Conservation (phyloP, 2,113 vertebrate genomes). For the Chauna torquata region DNA sequence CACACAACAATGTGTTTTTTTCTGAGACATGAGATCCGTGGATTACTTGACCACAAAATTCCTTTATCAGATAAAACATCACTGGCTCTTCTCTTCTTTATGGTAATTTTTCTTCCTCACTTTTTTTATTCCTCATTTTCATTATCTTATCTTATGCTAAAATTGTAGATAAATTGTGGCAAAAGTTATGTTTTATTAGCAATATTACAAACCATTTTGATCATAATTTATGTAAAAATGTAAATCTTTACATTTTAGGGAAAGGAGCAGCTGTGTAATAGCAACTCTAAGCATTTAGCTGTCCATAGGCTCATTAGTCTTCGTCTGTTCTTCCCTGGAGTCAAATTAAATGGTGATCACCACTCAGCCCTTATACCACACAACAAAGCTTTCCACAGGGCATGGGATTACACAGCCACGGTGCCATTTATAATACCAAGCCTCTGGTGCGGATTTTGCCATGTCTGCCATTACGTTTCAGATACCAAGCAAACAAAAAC, state of each 20-base stretch:
- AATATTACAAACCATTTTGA: not conserved
- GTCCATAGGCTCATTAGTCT: constrained; percentile 32
- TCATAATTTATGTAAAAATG: not conserved
- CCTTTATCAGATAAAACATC: not conserved
- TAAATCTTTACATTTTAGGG: not conserved
- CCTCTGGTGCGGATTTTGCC: not conserved
- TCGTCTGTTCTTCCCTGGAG: constrained; percentile 25
- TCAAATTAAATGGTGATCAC: constrained; percentile 42
- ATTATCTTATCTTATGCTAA: not conserved
- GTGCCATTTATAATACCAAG: not conserved
- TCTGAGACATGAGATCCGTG: not conserved
- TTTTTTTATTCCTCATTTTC: not conserved
- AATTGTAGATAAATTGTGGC: not conserved
- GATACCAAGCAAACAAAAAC: not conserved
- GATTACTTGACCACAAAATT: not conserved
- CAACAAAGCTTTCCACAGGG: not conserved
- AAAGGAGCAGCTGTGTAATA: not conserved
- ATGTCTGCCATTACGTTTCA: not conserved
- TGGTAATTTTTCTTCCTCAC: not conserved
- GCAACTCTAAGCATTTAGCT: not conserved
- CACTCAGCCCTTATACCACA: constrained; percentile 6
- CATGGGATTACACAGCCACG: constrained; percentile 2
- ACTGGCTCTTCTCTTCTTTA: not conserved
- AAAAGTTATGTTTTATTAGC: not conserved
- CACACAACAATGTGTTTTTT: not conserved